A percentile compares a stretch with the other conserved stretches of the same genome.
These are phyloP conservation scores for Drosophila paramelanica DNA, from an alignment of 2,888 invertebrate genomes.

Conservation along the genomic window DNA sequence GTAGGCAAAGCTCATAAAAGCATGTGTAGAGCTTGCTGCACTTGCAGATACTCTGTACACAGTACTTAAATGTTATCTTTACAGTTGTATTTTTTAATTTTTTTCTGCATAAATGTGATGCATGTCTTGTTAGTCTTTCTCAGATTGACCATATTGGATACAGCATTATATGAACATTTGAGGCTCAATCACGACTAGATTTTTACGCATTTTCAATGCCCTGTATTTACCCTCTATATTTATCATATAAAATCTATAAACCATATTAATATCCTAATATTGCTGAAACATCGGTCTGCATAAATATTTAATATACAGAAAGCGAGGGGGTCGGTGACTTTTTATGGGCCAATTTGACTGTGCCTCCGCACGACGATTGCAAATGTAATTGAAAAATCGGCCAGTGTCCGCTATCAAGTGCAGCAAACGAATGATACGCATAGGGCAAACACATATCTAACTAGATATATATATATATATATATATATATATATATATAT, in stretches of 20 bases:
- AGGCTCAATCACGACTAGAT: too few species aligned
- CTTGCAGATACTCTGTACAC: background rate
- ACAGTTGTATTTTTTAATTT: too few species aligned
- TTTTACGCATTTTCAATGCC: background rate
- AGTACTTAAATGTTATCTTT: too few species aligned
- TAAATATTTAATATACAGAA: slow-evolving; percentile 56
- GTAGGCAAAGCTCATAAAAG: slow-evolving; percentile 24
- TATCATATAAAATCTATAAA: slow-evolving; percentile 15
- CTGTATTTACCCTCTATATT: too few species aligned
- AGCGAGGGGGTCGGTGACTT: slow-evolving; percentile 51
- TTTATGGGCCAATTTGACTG: slow-evolving; percentile 46
- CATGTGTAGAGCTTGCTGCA: background rate
- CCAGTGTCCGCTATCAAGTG: slow-evolving; percentile 70
- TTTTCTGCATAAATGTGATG: too few species aligned
- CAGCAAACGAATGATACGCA: slow-evolving; percentile 51
- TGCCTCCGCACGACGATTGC: slow-evolving; percentile 37
- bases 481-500: background rate
- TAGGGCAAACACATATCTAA: slow-evolving; percentile 28
- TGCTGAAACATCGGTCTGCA: background rate
- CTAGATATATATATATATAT: background rate
- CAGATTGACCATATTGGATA: too few species aligned
- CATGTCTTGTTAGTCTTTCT: too few species aligned
- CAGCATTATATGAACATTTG: too few species aligned
- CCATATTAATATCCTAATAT: slow-evolving; percentile 14
- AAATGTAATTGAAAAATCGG: slow-evolving; percentile 70